Conservation (phyloP, 1,140 invertebrate genomes). For the Drosophila serrata region DNA sequence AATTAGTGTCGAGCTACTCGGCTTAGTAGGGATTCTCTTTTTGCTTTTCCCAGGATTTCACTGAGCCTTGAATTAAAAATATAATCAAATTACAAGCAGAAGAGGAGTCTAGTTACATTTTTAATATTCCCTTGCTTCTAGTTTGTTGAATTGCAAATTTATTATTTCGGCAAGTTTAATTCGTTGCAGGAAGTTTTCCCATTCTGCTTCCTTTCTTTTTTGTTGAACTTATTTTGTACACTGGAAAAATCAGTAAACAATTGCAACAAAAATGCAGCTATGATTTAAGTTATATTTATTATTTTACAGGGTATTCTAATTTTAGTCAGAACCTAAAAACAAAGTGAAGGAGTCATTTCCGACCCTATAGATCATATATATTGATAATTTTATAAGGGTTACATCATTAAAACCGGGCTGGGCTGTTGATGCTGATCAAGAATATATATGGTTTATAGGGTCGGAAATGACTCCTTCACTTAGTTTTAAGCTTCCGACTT, state of each 20-base stretch:
- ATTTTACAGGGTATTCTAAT: not conserved
- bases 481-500: too few relatives aligned
- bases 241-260: not conserved
- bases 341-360: too few relatives aligned
- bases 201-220: constrained; percentile 3
- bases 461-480: too few relatives aligned
- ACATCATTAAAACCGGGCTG: too few relatives aligned
- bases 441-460: too few relatives aligned
- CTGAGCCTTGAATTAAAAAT: constrained; percentile 6
- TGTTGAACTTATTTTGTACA: constrained; percentile 14
- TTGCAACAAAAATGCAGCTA: not conserved
- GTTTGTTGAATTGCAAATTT: constrained; percentile 46
- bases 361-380: too few relatives aligned
- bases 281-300: not conserved
- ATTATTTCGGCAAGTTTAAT: constrained; percentile 39
- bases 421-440: too few relatives aligned
- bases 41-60: constrained; percentile 1
- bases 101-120: constrained; percentile 2
- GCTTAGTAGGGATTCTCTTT: constrained; percentile 26
- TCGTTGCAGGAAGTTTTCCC: constrained; percentile 20
- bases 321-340: too few relatives aligned
- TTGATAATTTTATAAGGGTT: too few relatives aligned
- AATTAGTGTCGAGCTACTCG: constrained; percentile 23
- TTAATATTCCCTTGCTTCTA: constrained; percentile 10
- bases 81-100: constrained; percentile 33